These are phyloP conservation scores for Erebia ligea DNA, from an alignment of 2,888 invertebrate species.

Conservation along the genomic window DNA sequence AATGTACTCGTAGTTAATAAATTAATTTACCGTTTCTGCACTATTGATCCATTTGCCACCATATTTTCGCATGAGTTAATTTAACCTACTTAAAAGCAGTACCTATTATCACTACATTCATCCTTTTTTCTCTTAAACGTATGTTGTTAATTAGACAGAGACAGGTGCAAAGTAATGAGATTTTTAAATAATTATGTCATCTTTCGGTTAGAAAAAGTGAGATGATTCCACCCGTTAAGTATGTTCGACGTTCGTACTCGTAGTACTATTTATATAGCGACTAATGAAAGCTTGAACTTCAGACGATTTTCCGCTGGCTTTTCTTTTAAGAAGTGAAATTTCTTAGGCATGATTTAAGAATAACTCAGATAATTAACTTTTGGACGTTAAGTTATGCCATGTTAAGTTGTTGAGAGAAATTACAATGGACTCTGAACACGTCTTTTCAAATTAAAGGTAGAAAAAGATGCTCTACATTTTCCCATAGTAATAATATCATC, in stretches of 20 bases:
- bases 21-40: conserved; percentile 62
- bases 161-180: conserved; percentile 23
- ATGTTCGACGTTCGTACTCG: too few relatives aligned
- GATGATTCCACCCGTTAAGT: conserved; percentile 26
- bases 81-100: conserved; percentile 36
- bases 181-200: conserved; percentile 63
- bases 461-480: too few relatives aligned
- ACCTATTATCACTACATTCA: conserved; percentile 4
- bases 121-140: conserved; percentile 22
- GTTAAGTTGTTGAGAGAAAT: too few relatives aligned
- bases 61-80: conserved; percentile 31
- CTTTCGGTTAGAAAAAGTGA: conserved; percentile 49
- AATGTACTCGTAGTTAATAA: conserved; percentile 14
- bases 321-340: background rate
- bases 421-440: too few relatives aligned
- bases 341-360: too few relatives aligned
- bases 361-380: too few relatives aligned
- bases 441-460: too few relatives aligned
- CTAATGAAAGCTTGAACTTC: conserved; percentile 15
- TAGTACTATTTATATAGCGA: conserved; percentile 17
- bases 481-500: too few relatives aligned
- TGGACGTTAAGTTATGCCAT: too few relatives aligned
- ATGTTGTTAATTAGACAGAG: conserved; percentile 25
- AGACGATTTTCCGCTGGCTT: background rate
- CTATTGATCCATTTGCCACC: conserved; percentile 54